Base-by-base conservation (phyloP, 2,113 vertebrate genomes). In the Chaetura pelagica region DNA sequence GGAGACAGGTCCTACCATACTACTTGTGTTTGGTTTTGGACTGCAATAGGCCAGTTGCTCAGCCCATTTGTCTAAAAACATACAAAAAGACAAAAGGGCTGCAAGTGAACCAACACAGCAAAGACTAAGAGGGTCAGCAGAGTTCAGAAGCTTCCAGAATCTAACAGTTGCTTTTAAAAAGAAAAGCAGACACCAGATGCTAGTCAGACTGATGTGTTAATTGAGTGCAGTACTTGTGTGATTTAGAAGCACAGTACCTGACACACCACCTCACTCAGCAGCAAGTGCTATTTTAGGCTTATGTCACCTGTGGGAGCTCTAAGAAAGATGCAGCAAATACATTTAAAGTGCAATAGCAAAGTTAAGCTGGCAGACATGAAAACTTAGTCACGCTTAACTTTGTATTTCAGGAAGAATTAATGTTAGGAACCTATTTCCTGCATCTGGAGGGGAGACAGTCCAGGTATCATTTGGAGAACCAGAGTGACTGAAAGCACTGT, bases 51-150 rank as follows among this genome's bases (percentile, higher is more conserved):
- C 52, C 73, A 68, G 61, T 29, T 63, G 78, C 42, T 74, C 61
- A 87, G 78, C 78, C 61, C 67, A 24, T 62, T 32, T 73, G n/a
- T 27, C 48, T 52, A 40, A 66, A 57, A 79, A 46, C 0, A 1
- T 32, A 27, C 1, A 6, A 72, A 62, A 51, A 38, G 71, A 49
- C 34, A 57, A 87, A 42, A 91, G 73, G 55, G 72, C 61, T 1
- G 0, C 78, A 58, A 62, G 72, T 1, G 1, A 82, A 72, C 34
- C 1, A 0, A 20, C 40, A 44, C 1, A 10, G 35, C 19, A 40
- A 86, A 40, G 61, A 51, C 59, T 23, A 52, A 40, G 24, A 74
- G 55, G 78, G 54, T 64, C 46, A 23, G 20, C 1, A 34, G 17
- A 68, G 24, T 57, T 64, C 66, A 82, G 48, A 73, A 74, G 54